These are phyloP conservation scores for Agrotis exclamationis DNA, from an alignment of 2,888 invertebrate genomes.

Conservation along the genomic window DNA sequence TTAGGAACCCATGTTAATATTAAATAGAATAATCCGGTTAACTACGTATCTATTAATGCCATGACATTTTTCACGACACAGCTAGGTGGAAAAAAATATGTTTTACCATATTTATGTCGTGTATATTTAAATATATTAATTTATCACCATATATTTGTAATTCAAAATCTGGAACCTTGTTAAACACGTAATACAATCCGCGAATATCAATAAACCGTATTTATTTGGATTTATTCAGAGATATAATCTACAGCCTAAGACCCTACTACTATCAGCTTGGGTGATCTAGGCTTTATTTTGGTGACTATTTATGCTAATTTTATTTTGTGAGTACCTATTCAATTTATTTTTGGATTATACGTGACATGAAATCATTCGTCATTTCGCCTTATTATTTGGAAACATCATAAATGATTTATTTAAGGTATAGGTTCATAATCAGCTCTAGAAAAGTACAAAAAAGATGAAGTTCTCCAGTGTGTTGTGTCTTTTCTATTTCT, in stretches of 20 bases:
- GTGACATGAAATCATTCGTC: constrained; percentile 8
- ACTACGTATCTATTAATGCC: neutral
- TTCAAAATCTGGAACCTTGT: constrained; percentile 31
- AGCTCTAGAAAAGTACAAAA: too few relatives aligned
- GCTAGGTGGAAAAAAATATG: constrained; percentile 1
- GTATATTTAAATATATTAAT: constrained; percentile 47
- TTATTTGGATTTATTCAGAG: constrained; percentile 40
- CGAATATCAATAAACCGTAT: constrained; percentile 45
- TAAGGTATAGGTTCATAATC: too few relatives aligned
- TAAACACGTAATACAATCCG: constrained; percentile 48
- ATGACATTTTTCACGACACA: constrained; percentile 4
- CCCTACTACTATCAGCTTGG: constrained; percentile 16
- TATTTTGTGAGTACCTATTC: neutral
- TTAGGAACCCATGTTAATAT: too few relatives aligned
- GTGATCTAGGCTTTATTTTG: constrained; percentile 25
- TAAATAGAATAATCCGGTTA: neutral
- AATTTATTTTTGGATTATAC: constrained; percentile 5
- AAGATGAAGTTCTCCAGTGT: too few relatives aligned
- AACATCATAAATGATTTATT: too few relatives aligned
- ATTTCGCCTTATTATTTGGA: constrained; percentile 31
- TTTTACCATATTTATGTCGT: constrained; percentile 34
- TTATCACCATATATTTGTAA: constrained; percentile 30
- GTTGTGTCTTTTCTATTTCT: too few relatives aligned
- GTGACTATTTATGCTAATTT: neutral
- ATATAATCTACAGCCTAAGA: constrained; percentile 7